A percentile compares a stretch with the other conserved stretches of the same genome.
Conservation (phyloP, 2,797 vertebrate species). For the Scarus forsteni region DNA sequence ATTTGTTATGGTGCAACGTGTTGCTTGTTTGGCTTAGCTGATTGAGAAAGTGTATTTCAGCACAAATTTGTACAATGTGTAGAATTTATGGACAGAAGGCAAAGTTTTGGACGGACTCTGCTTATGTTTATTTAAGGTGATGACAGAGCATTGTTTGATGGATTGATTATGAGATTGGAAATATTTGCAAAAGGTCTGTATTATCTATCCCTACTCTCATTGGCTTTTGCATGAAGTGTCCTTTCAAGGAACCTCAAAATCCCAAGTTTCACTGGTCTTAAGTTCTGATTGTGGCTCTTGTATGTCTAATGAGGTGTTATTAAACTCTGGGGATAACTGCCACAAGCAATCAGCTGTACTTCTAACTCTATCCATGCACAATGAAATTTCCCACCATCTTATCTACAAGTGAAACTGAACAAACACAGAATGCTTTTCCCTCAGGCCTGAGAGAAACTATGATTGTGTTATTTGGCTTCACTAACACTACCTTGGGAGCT, state of each 20-base stretch:
- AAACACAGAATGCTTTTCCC: conserved; percentile 49
- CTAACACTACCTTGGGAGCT: conserved; percentile 55
- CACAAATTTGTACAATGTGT: too few relatives aligned
- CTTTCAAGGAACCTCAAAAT: conserved; percentile 8
- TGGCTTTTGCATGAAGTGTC: conserved; percentile 14
- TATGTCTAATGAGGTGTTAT: conserved; percentile 35
- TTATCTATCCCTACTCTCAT: too few relatives aligned
- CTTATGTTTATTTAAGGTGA: too few relatives aligned
- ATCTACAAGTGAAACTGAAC: conserved; percentile 60
- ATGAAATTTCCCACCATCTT: conserved; percentile 63
- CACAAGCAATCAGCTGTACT: conserved; percentile 43
- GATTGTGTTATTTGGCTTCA: conserved; percentile 69
- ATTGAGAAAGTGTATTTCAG: too few relatives aligned
- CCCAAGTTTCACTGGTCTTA: conserved; percentile 13
- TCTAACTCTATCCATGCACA: conserved; percentile 37
- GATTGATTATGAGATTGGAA: too few relatives aligned
- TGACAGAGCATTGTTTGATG: too few relatives aligned
- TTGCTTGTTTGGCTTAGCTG: too few relatives aligned
- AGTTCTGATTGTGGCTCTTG: conserved; percentile 15
- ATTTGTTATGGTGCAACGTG: too few relatives aligned
- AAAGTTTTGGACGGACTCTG: too few relatives aligned
- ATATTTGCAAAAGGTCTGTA: too few relatives aligned
- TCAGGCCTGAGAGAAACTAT: conserved; percentile 47
- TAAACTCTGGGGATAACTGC: conserved; percentile 24
- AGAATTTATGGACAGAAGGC: too few relatives aligned